Evolutionary conservation across 1,140 invertebrate genomes (phyloP).

Genomic region (Drosophila burlai): DNA sequence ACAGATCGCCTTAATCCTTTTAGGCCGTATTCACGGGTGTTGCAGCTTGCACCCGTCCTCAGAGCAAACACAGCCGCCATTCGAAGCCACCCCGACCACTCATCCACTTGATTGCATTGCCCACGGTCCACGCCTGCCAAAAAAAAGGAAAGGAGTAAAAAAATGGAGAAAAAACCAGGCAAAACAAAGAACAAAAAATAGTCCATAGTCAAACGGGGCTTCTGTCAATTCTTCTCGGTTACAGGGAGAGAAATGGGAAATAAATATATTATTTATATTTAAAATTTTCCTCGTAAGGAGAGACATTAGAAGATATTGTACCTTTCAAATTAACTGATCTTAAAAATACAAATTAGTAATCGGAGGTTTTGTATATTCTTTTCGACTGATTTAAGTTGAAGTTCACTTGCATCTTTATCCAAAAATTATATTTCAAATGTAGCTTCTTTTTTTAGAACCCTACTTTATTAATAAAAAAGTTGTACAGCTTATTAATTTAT

Average conservation of each 20-base stretch:
- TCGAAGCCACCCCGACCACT: constrained; percentile 31
- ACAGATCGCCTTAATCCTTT: constrained; percentile 83
- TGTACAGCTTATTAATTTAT: too few relatives aligned
- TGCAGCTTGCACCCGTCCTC: constrained; percentile 51
- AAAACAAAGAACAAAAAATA: constrained; percentile 40
- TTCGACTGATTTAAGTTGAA: too few relatives aligned
- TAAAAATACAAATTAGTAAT: too few relatives aligned
- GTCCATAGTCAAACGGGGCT: constrained; percentile 44
- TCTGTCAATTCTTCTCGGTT: constrained; percentile 45
- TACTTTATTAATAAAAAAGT: too few relatives aligned
- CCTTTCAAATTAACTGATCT: too few relatives aligned
- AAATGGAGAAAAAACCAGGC: neutral
- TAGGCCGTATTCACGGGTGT: constrained; percentile 59
- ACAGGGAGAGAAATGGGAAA: neutral
- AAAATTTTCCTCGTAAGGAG: neutral
- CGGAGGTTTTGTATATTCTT: too few relatives aligned
- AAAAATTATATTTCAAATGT: too few relatives aligned
- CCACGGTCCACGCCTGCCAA: constrained; percentile 11
- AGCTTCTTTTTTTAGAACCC: too few relatives aligned
- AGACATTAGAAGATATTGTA: neutral
- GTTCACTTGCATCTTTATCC: too few relatives aligned
- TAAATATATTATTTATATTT: neutral
- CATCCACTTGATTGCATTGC: constrained; percentile 82
- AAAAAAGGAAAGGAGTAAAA: constrained; percentile 4
- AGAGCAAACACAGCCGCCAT: constrained; percentile 37